phyloP scores from a whole-genome alignment of 1,140 invertebrate genomes.

The Parasteatoda tepidariorum region DNA sequence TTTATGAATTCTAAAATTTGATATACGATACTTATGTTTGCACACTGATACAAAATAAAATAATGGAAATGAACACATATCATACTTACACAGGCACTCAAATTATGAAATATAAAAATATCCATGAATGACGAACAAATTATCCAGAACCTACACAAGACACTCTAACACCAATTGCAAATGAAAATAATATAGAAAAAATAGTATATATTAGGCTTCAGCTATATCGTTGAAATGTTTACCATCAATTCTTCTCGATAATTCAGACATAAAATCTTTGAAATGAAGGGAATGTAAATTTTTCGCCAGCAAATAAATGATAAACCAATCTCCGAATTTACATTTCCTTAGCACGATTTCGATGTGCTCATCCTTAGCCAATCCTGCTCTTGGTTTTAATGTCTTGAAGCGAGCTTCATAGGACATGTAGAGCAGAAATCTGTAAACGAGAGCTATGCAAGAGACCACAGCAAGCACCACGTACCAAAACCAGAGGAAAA shows the following conservation, averaged over 20 bases:
- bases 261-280: conserved; percentile 61
- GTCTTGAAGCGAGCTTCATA: conserved; percentile 26
- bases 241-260: conserved; percentile 51
- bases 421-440: conserved; percentile 80
- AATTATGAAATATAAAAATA: too few species aligned
- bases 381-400: conserved; percentile 50
- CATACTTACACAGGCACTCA: too few species aligned
- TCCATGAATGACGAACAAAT: too few species aligned
- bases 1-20: too few species aligned
- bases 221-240: conserved; percentile 34
- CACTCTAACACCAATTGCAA: too few species aligned
- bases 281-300: conserved; percentile 77
- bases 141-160: too few species aligned
- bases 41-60: too few species aligned
- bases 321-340: conserved; percentile 86
- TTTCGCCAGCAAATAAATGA: conserved; percentile 84
- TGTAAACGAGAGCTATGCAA: conserved; percentile 79
- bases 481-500: conserved; percentile 77
- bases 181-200: too few species aligned
- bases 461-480: conserved; percentile 73
- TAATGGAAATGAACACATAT: too few species aligned
- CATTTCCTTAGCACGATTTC: conserved; percentile 51
- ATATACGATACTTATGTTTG: too few species aligned
- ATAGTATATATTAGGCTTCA: neutral
- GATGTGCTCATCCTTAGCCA: conserved; percentile 55